These are phyloP conservation scores for Dinothrombium tinctorium DNA, from an alignment of 1,140 invertebrate genomes.

Conservation along the genomic window DNA sequence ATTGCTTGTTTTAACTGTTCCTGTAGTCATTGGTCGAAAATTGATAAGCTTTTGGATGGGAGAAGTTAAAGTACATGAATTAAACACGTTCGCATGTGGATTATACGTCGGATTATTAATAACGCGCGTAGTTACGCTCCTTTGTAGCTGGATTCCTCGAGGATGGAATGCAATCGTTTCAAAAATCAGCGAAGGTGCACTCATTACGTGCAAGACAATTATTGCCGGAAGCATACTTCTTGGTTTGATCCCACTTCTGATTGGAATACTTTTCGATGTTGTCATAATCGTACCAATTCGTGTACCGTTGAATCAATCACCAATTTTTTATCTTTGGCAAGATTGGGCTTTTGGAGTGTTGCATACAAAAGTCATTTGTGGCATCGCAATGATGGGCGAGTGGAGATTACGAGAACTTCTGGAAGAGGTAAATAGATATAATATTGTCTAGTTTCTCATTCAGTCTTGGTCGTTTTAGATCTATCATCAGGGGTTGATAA, in stretches of 20 bases:
- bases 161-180: slow-evolving; percentile 49
- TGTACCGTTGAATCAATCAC: slow-evolving; percentile 79
- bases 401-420: slow-evolving; percentile 72
- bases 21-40: slow-evolving; percentile 57
- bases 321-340: slow-evolving; percentile 61
- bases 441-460: not conserved
- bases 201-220: slow-evolving; percentile 28
- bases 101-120: slow-evolving; percentile 77
- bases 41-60: slow-evolving; percentile 63
- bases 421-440: slow-evolving; percentile 50
- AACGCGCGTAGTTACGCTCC: slow-evolving; percentile 45
- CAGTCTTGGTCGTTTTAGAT: slow-evolving; percentile 21
- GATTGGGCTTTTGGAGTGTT: slow-evolving; percentile 91
- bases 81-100: slow-evolving; percentile 82
- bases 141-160: slow-evolving; percentile 62
- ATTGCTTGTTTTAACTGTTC: slow-evolving; percentile 14
- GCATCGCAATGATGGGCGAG: slow-evolving; percentile 87
- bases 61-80: slow-evolving; percentile 50
- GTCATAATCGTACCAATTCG: slow-evolving; percentile 72
- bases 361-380: slow-evolving; percentile 94
- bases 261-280: slow-evolving; percentile 70
- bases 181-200: slow-evolving; percentile 43
- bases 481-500: slow-evolving; percentile 62
- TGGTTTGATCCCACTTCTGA: slow-evolving; percentile 70
- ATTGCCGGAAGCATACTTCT: slow-evolving; percentile 48